Conservation (phyloP, 1,140 invertebrate species). For the Polypedilum vanderplanki region DNA sequence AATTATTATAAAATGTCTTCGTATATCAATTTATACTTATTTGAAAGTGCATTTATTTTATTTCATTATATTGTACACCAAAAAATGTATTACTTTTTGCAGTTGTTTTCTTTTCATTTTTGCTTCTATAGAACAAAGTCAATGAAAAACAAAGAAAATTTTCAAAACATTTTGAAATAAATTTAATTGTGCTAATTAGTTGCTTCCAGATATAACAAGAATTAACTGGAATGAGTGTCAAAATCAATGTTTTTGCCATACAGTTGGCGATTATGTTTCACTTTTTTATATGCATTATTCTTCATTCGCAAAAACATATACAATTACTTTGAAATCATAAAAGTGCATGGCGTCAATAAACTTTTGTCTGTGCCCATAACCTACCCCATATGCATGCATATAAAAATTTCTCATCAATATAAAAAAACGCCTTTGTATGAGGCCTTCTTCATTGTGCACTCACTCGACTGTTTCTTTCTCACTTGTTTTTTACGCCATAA, state of each 20-base stretch:
- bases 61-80: no score
- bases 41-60: no score
- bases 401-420: neutral
- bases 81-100: no score
- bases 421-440: conserved; percentile 11
- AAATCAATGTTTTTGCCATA: neutral
- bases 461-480: conserved; percentile 16
- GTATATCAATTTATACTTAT: no score
- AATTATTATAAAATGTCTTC: no score
- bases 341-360: conserved; percentile 17
- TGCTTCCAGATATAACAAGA: no score
- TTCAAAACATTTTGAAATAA: no score
- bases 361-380: conserved; percentile 16
- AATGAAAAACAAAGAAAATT: no score
- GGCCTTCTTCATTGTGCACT: neutral
- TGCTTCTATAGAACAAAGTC: no score
- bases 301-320: neutral
- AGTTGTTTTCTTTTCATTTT: no score
- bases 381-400: conserved; percentile 10
- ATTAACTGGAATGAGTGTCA: neutral
- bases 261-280: neutral
- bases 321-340: neutral
- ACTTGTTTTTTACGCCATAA: neutral
- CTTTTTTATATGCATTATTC: neutral
- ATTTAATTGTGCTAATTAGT: no score